A percentile compares a stretch with the other conserved stretches of the same genome.
phyloP scores from a whole-genome alignment of 2,888 invertebrate species.

The Ptilodon capucinus region DNA sequence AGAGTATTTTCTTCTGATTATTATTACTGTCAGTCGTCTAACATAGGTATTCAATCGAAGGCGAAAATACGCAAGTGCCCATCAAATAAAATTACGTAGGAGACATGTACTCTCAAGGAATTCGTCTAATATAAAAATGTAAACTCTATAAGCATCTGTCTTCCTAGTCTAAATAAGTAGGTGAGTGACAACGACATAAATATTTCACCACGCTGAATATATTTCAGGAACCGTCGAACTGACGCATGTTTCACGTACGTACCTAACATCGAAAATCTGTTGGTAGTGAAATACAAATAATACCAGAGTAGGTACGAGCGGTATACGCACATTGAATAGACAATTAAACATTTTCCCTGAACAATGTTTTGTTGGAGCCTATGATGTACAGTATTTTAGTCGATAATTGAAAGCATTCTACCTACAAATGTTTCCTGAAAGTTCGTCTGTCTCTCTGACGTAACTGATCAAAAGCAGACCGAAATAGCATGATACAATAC shows the following conservation, averaged over 20 bases:
- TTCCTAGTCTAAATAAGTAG: too few relatives aligned
- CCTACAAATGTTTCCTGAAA: background rate
- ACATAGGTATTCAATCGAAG: too few relatives aligned
- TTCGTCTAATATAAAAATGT: too few relatives aligned
- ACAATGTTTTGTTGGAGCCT: background rate
- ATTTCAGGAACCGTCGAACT: conserved; percentile 10
- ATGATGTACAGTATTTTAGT: background rate
- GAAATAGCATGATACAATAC: background rate
- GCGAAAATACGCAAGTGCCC: too few relatives aligned
- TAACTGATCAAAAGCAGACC: background rate
- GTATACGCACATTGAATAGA: background rate
- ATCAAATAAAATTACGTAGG: too few relatives aligned
- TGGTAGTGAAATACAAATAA: background rate
- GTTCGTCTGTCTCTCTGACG: conserved; percentile 5
- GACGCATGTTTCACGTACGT: conserved; percentile 13
- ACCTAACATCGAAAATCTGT: background rate
- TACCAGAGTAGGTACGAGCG: rapidly evolving
- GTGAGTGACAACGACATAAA: conserved; percentile 12
- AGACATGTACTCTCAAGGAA: too few relatives aligned
- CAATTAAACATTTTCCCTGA: background rate
- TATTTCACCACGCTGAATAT: conserved; percentile 9
- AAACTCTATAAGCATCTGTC: too few relatives aligned
- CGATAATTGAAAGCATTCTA: background rate
- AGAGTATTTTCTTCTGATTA: too few relatives aligned
- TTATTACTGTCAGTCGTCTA: too few relatives aligned